Evolutionary conservation across 2,113 vertebrate species (phyloP).

Genomic region (Antechinus stuartii): DNA sequence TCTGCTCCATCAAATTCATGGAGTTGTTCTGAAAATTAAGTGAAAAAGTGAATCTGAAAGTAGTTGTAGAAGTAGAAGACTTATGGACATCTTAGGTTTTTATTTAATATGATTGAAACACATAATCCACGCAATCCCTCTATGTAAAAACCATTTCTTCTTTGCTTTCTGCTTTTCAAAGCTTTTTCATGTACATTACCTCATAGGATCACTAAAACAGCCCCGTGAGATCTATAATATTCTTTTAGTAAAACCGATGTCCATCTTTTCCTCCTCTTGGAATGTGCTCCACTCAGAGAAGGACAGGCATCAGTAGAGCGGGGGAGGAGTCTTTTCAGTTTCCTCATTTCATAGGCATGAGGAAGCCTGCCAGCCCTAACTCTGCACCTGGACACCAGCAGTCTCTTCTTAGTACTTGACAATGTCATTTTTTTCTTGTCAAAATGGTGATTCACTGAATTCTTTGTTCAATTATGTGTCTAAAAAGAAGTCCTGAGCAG

Average conservation of each 20-base stretch:
- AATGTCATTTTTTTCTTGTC: conserved; percentile 72
- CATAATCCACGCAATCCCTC: background rate
- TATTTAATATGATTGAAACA: conserved; percentile 5
- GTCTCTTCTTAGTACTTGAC: conserved; percentile 72
- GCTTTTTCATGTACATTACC: background rate
- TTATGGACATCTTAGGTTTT: background rate
- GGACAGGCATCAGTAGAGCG: background rate
- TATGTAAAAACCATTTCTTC: background rate
- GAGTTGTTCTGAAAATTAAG: background rate
- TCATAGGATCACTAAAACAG: background rate
- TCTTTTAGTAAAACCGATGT: background rate
- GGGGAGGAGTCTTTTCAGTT: background rate
- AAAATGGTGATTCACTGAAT: conserved; percentile 69
- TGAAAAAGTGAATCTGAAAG: conserved; percentile 19
- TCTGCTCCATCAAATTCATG: conserved; percentile 22
- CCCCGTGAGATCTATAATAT: background rate
- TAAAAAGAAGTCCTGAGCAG: conserved; percentile 69
- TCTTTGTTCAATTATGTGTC: conserved; percentile 79
- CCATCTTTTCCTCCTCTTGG: background rate
- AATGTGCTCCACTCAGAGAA: background rate
- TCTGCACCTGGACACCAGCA: conserved; percentile 30
- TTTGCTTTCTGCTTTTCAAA: background rate
- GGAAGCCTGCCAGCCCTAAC: conserved; percentile 40
- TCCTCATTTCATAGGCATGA: conserved; percentile 7
- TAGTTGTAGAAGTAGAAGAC: conserved; percentile 3